These are phyloP conservation scores for Lanius ludovicianus DNA, from an alignment of 2,113 vertebrate species.

Conservation along the genomic window DNA sequence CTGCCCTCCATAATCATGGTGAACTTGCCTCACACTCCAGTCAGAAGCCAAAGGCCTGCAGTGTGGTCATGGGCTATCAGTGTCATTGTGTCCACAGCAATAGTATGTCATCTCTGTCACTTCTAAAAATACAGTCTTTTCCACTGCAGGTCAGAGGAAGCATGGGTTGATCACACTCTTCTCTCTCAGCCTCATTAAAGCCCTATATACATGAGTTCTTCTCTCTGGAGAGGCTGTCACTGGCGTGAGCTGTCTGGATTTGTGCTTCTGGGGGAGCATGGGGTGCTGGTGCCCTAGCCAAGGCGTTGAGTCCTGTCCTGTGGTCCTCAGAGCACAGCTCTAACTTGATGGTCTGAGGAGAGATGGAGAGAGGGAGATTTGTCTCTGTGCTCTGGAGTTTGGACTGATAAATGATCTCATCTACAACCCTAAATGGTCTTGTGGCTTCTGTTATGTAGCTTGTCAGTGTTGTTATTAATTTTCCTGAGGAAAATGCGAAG, in stretches of 20 bases:
- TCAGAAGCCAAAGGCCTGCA: not conserved
- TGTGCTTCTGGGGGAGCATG: not conserved
- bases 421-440: constrained; percentile 52
- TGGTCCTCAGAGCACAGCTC: not conserved
- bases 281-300: not conserved
- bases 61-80: not conserved
- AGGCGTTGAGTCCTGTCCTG: not conserved
- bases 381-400: not conserved
- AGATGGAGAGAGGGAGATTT: not conserved
- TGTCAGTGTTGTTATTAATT: constrained; percentile 20
- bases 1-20: not conserved
- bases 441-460: constrained; percentile 40
- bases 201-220: not conserved
- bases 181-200: not conserved
- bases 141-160: not conserved
- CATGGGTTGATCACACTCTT: not conserved
- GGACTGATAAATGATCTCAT: constrained; percentile 66
- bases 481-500: not conserved
- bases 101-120: not conserved
- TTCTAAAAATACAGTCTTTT: not conserved
- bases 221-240: not conserved
- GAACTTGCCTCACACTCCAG: not conserved
- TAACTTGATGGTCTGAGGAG: not conserved
- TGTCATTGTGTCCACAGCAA: not conserved
- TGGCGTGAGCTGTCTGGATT: not conserved